Conservation (phyloP, 64 coral and sea anemone genomes). For the Montipora sp. region DNA sequence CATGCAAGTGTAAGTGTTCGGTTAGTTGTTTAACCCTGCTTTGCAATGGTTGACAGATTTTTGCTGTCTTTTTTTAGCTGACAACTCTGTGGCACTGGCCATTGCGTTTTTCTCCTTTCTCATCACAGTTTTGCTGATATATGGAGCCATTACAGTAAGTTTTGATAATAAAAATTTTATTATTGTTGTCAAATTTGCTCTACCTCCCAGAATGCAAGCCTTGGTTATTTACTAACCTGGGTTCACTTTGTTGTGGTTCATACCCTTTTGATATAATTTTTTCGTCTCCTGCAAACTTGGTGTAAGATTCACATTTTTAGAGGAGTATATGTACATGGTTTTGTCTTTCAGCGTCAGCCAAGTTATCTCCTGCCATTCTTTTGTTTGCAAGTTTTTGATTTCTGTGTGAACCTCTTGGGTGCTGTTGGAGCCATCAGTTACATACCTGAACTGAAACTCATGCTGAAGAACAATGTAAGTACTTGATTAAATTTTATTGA, state of each 20-base stretch:
- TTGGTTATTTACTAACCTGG: not conserved
- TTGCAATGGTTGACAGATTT: not conserved
- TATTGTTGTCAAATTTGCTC: too few relatives aligned
- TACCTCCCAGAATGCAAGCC: too few relatives aligned
- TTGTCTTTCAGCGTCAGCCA: slow-evolving; percentile 83
- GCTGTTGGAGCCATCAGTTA: slow-evolving; percentile 95
- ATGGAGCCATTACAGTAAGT: slow-evolving; percentile 97
- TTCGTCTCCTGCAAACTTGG: not conserved
- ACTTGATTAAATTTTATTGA: not conserved
- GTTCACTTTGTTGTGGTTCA: not conserved
- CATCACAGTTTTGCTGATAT: slow-evolving; percentile 89
- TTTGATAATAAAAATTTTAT: not conserved
- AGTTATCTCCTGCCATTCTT: slow-evolving; percentile 96
- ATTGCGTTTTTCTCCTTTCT: slow-evolving; percentile 96
- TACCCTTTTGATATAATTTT: not conserved
- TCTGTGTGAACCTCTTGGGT: slow-evolving; percentile 91
- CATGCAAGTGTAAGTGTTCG: not conserved
- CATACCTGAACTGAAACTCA: slow-evolving; percentile 82
- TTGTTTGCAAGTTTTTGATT: slow-evolving; percentile 99
- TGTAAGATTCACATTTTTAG: too few relatives aligned
- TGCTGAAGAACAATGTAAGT: slow-evolving; percentile 91
- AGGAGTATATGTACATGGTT: not conserved
- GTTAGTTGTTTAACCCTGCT: too few relatives aligned
- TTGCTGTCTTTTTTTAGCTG: slow-evolving; percentile 71
- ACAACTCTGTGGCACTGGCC: slow-evolving; percentile 91